A percentile compares a stretch with the other conserved stretches of the same genome.
Conservation (phyloP, 2,797 vertebrate genomes). For the Sebastes diaconus region DNA sequence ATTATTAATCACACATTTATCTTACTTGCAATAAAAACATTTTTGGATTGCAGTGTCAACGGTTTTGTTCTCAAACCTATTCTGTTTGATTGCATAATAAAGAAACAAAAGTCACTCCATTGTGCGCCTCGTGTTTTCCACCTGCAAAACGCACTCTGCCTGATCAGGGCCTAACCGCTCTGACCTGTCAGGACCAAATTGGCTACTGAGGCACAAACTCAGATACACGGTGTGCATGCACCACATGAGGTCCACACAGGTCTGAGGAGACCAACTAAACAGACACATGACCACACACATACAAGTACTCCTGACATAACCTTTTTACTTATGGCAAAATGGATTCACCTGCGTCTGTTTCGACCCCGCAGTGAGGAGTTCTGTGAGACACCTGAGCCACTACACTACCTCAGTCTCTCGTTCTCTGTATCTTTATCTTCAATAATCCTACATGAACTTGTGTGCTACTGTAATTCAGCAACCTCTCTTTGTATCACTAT, state of each 20-base stretch:
- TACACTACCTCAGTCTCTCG: neutral
- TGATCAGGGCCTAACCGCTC: neutral
- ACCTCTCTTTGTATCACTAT: neutral
- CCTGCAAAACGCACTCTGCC: neutral
- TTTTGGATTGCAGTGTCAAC: no score
- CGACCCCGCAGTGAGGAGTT: neutral
- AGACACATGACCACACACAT: neutral
- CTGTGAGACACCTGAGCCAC: constrained; percentile 29
- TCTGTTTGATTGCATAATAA: no score
- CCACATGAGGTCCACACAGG: neutral
- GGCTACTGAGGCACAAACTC: neutral
- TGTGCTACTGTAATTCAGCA: neutral
- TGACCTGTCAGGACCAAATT: neutral
- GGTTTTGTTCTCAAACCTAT: no score
- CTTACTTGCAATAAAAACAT: no score
- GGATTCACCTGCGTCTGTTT: constrained; percentile 23
- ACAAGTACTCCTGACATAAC: neutral
- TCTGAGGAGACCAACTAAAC: neutral
- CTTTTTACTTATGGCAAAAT: neutral
- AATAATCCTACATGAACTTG: neutral
- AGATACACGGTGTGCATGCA: neutral
- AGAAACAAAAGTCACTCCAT: no score
- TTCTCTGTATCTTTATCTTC: neutral
- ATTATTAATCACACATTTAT: no score
- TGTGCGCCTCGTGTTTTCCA: neutral